These are phyloP conservation scores for Ochropleura leucogaster DNA, from an alignment of 2,888 invertebrate species.

Conservation along the genomic window DNA sequence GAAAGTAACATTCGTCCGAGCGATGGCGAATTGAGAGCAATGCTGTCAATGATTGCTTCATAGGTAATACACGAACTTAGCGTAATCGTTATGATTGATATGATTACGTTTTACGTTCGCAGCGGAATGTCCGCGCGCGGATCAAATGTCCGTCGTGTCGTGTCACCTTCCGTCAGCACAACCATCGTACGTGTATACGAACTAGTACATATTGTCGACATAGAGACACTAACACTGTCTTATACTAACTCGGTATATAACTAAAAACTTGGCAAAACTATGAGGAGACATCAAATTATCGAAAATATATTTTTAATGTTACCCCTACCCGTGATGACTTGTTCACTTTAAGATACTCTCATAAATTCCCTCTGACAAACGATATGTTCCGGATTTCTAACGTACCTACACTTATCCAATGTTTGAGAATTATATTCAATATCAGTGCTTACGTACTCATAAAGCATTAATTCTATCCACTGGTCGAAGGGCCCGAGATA, in stretches of 20 bases:
- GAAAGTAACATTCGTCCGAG: conserved; percentile 51
- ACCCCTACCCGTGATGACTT: not conserved
- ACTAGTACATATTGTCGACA: not conserved
- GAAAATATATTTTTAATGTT: not conserved
- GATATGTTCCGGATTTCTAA: not conserved
- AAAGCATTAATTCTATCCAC: not conserved
- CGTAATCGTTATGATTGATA: conserved; percentile 15
- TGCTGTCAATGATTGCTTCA: conserved; percentile 54
- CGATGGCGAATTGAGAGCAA: conserved; percentile 51
- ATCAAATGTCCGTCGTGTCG: conserved; percentile 1
- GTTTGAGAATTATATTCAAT: not conserved
- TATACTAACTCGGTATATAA: no score
- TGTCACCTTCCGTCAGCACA: not conserved
- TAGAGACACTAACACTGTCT: not conserved
- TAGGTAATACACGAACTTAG: conserved; percentile 37
- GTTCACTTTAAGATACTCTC: not conserved
- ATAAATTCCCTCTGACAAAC: not conserved
- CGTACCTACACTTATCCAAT: not conserved
- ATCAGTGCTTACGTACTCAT: not conserved
- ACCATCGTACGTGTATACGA: not conserved
- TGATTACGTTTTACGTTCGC: conserved; percentile 11
- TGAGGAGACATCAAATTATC: no score
- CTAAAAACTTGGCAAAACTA: no score
- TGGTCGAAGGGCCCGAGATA: not conserved
- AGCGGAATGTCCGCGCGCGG: not conserved